Evolutionary conservation across 2,797 vertebrate genomes (phyloP).

Genomic region (Zenarchopterus dispar): DNA sequence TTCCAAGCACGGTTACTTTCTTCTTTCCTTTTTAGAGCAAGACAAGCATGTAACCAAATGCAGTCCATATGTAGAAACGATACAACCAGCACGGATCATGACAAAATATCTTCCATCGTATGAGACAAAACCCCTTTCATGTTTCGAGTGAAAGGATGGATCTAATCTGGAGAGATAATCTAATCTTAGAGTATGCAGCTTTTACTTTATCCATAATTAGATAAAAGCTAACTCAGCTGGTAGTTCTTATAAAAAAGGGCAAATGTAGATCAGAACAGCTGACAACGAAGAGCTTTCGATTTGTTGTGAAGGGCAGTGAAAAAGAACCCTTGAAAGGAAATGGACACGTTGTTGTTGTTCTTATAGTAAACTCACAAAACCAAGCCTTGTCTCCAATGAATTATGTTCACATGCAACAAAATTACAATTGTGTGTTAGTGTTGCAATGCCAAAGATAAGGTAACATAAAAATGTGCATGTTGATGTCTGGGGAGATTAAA

Average conservation of each 20-base stretch:
- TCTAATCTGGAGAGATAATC: conserved; percentile 60
- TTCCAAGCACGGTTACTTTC: conserved; percentile 83
- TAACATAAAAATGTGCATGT: conserved; percentile 5
- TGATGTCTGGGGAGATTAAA: conserved; percentile 10
- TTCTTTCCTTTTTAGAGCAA: conserved; percentile 75
- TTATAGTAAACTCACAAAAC: no score
- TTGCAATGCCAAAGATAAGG: conserved; percentile 7
- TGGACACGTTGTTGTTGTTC: conserved; percentile 1
- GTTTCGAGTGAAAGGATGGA: conserved; percentile 69
- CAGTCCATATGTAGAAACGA: conserved; percentile 84
- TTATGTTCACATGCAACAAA: conserved; percentile 44
- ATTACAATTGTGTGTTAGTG: conserved; percentile 6
- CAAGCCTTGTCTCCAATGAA: conserved; percentile 8
- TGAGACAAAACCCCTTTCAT: conserved; percentile 86
- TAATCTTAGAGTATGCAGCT: conserved; percentile 62
- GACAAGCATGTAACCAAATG: conserved; percentile 84
- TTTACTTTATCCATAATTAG: conserved; percentile 38
- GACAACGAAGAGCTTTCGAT: conserved; percentile 63
- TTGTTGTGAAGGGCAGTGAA: conserved; percentile 40
- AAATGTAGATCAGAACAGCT: conserved; percentile 76
- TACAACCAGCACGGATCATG: conserved; percentile 87
- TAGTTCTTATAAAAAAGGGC: conserved; percentile 74
- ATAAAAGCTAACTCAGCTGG: conserved; percentile 49
- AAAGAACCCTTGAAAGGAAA: conserved; percentile 18
- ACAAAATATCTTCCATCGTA: conserved; percentile 86